phyloP scores from a whole-genome alignment of 2,113 vertebrate genomes.

The Callospermophilus lateralis region DNA sequence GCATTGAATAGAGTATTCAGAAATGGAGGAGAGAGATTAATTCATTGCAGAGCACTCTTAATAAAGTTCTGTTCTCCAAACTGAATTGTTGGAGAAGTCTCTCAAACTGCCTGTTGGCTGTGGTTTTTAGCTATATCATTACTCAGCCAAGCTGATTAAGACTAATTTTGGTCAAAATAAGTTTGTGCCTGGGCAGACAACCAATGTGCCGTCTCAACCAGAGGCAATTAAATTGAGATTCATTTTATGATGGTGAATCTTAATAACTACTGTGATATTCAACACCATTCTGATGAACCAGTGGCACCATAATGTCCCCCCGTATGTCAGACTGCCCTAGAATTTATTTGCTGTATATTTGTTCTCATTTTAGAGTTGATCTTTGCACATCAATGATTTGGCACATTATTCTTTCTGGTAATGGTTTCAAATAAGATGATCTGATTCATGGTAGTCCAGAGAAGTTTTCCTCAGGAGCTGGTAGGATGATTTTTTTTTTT shows the following conservation, averaged over 20 bases:
- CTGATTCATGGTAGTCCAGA: slow-evolving; percentile 62
- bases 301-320: not conserved
- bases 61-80: slow-evolving; percentile 44
- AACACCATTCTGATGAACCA: not conserved
- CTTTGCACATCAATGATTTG: slow-evolving; percentile 53
- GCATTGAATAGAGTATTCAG: not conserved
- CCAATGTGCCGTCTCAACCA: slow-evolving; percentile 23
- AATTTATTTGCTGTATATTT: slow-evolving; percentile 52
- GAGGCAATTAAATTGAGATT: slow-evolving; percentile 44
- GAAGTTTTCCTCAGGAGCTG: slow-evolving; percentile 43
- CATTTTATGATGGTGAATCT: slow-evolving; percentile 14
- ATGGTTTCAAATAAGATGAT: slow-evolving; percentile 60
- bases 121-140: slow-evolving; percentile 3
- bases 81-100: slow-evolving; percentile 25
- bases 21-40: not conserved
- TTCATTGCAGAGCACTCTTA: slow-evolving; percentile 21
- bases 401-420: slow-evolving; percentile 45
- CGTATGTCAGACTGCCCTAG: not conserved
- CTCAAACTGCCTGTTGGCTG: slow-evolving; percentile 16
- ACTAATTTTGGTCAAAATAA: slow-evolving; percentile 78
- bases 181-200: slow-evolving; percentile 73
- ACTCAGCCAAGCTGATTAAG: slow-evolving; percentile 67
- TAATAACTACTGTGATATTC: not conserved
- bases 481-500: not conserved
- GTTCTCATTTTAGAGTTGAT: not conserved